Percentiles rank a stretch among this genome's conserved stretches.
These are phyloP conservation scores for Drosophila insularis DNA, from an alignment of 1,140 invertebrate genomes.

Conservation along the genomic window DNA sequence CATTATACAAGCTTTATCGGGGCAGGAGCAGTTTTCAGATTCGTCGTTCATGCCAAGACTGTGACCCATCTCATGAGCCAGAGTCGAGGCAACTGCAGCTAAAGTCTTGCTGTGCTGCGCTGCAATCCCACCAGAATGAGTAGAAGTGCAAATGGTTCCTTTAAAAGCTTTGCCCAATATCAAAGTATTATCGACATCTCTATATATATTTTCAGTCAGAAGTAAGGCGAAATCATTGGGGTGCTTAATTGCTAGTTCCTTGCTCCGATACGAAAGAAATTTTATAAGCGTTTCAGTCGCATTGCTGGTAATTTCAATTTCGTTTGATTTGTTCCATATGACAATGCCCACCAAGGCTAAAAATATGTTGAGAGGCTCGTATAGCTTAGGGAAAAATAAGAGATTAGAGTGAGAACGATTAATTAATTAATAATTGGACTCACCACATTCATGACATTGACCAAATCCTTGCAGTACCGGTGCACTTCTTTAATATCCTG, in stretches of 20 bases:
- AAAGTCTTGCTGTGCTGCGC: constrained; percentile 94
- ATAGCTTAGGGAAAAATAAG: constrained; percentile 87
- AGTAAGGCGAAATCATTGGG: constrained; percentile 99
- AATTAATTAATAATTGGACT: constrained; percentile 82
- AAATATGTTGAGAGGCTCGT: constrained; percentile 96
- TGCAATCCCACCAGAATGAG: constrained; percentile 97
- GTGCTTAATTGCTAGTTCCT: constrained; percentile 90
- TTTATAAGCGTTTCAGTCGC: constrained; percentile 94
- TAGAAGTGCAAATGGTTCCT: constrained; percentile 98
- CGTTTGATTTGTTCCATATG: constrained; percentile 94
- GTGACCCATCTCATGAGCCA: constrained; percentile 99
- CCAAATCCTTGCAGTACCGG: constrained; percentile 93
- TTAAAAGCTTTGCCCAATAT: constrained; percentile 94
- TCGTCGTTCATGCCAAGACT: constrained; percentile 99
- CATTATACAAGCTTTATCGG: constrained; percentile 97
- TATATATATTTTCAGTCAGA: constrained; percentile 93
- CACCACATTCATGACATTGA: constrained; percentile 97
- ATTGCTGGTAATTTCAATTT: constrained; percentile 90
- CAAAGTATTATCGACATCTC: constrained; percentile 88
- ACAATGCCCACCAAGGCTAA: constrained; percentile 96
- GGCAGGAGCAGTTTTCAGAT: constrained; percentile 91
- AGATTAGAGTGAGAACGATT: background rate
- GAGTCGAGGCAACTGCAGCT: constrained; percentile 96
- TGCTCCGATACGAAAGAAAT: constrained; percentile 93
- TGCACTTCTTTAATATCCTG: constrained; percentile 88